Conservation (phyloP, 2,888 invertebrate genomes). For the Nomada lathburiana region DNA sequence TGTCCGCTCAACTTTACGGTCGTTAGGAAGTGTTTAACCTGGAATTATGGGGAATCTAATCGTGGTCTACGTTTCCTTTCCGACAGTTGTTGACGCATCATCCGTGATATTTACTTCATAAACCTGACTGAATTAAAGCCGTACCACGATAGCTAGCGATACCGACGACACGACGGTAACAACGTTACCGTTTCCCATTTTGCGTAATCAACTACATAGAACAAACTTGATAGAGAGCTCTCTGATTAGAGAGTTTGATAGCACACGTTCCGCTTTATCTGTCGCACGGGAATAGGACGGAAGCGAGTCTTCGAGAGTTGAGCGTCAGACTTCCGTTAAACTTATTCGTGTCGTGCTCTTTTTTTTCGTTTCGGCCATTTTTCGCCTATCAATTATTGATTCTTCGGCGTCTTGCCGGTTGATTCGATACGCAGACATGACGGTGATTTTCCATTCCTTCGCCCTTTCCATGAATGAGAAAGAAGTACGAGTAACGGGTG, state of each 20-base stretch:
- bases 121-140: conserved; percentile 66
- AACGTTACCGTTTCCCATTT: conserved; percentile 65
- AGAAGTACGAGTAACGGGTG: too few species aligned
- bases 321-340: conserved; percentile 76
- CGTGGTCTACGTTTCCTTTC: conserved; percentile 10
- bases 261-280: conserved; percentile 52
- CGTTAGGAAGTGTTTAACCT: conserved; percentile 31
- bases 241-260: conserved; percentile 60
- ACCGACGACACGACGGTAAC: conserved; percentile 52
- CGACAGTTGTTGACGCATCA: not conserved
- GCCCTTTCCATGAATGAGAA: too few species aligned
- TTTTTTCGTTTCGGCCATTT: conserved; percentile 13
- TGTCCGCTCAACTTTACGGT: conserved; percentile 38
- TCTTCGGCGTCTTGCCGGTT: not conserved
- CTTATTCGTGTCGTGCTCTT: conserved; percentile 74
- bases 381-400: conserved; percentile 46
- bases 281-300: conserved; percentile 62
- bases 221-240: conserved; percentile 56
- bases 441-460: not conserved
- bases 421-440: not conserved
- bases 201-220: conserved; percentile 60
- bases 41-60: conserved; percentile 54
- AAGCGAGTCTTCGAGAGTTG: conserved; percentile 58
- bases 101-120: conserved; percentile 54
- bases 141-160: conserved; percentile 61